These are phyloP conservation scores for Sphinx pinastri DNA, from an alignment of 2,888 invertebrate genomes.

Conservation along the genomic window DNA sequence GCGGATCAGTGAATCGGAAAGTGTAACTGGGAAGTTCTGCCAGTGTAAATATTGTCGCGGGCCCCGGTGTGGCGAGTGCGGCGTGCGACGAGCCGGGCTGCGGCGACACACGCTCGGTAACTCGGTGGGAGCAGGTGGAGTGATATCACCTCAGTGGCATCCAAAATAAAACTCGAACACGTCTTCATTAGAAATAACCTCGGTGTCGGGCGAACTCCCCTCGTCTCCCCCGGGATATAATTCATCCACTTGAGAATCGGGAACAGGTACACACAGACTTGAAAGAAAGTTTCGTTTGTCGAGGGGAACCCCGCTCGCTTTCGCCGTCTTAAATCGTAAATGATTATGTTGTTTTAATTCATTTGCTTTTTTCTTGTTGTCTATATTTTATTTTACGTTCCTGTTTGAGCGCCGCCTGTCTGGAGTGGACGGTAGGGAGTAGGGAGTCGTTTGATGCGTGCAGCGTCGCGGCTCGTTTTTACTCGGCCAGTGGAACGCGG, in stretches of 20 bases:
- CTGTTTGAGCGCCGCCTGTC: slow-evolving; percentile 78
- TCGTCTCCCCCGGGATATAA: slow-evolving; percentile 78
- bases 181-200: slow-evolving; percentile 78
- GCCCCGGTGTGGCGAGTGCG: not conserved
- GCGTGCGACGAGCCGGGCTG: not conserved
- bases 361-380: slow-evolving; percentile 76
- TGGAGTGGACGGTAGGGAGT: slow-evolving; percentile 66
- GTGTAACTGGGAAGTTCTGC: slow-evolving; percentile 37
- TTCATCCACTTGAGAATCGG: slow-evolving; percentile 81
- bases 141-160: slow-evolving; percentile 65
- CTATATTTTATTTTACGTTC: slow-evolving; percentile 72
- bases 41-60: slow-evolving; percentile 18
- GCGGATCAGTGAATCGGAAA: slow-evolving; percentile 36
- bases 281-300: slow-evolving; percentile 80
- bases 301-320: slow-evolving; percentile 74
- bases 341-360: slow-evolving; percentile 83
- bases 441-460: slow-evolving; percentile 53
- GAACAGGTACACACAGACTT: slow-evolving; percentile 80
- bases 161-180: slow-evolving; percentile 73
- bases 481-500: slow-evolving; percentile 48
- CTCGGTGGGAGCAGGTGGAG: slow-evolving; percentile 62
- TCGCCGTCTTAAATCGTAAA: slow-evolving; percentile 78
- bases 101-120: slow-evolving; percentile 29
- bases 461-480: slow-evolving; percentile 45
- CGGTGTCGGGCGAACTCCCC: slow-evolving; percentile 64